Evolutionary conservation across 1,140 invertebrate species (phyloP).

Genomic region (Nymphalis io): DNA sequence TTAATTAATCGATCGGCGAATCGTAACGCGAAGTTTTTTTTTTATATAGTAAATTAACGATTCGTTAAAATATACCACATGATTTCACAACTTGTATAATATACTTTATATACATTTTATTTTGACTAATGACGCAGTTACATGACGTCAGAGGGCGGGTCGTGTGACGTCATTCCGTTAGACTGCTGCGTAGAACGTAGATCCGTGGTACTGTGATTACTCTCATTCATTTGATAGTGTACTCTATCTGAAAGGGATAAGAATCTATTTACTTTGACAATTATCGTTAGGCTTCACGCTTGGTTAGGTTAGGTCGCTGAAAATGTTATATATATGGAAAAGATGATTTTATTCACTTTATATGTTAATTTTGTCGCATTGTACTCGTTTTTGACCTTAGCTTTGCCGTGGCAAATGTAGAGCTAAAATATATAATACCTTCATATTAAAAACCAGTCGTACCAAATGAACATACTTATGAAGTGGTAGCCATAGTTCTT

Average conservation of each 20-base stretch:
- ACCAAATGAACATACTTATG: too few species aligned
- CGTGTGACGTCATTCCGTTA: slow-evolving; percentile 48
- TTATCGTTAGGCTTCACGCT: slow-evolving; percentile 11
- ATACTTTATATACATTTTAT: neutral
- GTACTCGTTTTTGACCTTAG: neutral
- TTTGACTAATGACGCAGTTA: slow-evolving; percentile 32
- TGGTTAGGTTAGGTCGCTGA: slow-evolving; percentile 27
- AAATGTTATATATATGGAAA: slow-evolving; percentile 1
- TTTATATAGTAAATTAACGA: too few species aligned
- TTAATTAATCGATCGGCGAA: too few species aligned
- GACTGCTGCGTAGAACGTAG: slow-evolving; percentile 49
- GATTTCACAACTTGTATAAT: too few species aligned
- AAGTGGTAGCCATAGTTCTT: too few species aligned
- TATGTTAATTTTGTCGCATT: slow-evolving; percentile 4
- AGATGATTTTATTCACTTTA: slow-evolving; percentile 4
- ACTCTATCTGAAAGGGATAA: slow-evolving; percentile 23
- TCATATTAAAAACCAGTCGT: too few species aligned
- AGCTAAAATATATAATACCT: too few species aligned
- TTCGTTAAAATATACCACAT: too few species aligned
- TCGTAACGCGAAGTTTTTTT: too few species aligned
- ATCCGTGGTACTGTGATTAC: slow-evolving; percentile 36
- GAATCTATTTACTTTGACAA: slow-evolving; percentile 22
- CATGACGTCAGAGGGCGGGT: slow-evolving; percentile 47
- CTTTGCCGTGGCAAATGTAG: neutral
- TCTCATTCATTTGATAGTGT: slow-evolving; percentile 26